Evolutionary conservation across 2,113 vertebrate genomes (phyloP).

Genomic region (Mormyrus lacerda): DNA sequence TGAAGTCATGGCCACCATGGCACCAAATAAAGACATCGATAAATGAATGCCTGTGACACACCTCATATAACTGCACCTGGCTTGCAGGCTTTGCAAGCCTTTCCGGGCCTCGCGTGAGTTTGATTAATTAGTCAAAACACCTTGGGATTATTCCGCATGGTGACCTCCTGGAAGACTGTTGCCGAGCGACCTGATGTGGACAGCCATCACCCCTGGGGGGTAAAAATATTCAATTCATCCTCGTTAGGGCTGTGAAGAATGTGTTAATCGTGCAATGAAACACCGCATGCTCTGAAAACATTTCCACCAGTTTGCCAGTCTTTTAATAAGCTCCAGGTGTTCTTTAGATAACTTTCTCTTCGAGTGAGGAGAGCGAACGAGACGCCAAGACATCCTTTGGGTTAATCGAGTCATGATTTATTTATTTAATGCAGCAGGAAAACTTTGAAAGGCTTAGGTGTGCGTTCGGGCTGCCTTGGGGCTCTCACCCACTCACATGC

Average conservation of each 20-base stretch:
- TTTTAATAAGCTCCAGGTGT: background rate
- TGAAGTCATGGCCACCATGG: background rate
- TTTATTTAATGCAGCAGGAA: background rate
- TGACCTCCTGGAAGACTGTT: conserved; percentile 10
- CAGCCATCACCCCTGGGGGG: background rate
- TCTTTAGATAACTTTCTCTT: background rate
- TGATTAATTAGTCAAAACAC: conserved; percentile 24
- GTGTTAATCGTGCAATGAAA: conserved; percentile 15
- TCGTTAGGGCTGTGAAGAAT: conserved; percentile 8
- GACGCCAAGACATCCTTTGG: background rate
- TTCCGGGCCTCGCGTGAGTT: background rate
- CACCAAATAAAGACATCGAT: background rate
- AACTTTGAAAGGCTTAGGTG: background rate
- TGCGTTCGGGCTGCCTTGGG: background rate
- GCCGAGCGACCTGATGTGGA: background rate
- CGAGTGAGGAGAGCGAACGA: background rate
- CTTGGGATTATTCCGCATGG: background rate
- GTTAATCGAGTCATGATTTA: background rate
- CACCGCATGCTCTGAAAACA: background rate
- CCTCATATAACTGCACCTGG: background rate
- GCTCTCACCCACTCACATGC: background rate
- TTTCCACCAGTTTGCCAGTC: conserved; percentile 9
- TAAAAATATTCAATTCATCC: background rate
- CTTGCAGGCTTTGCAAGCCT: conserved; percentile 20
- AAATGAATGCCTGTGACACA: background rate